phyloP scores from a whole-genome alignment of 2,797 vertebrate genomes.

The Urocyon cinereoargenteus region DNA sequence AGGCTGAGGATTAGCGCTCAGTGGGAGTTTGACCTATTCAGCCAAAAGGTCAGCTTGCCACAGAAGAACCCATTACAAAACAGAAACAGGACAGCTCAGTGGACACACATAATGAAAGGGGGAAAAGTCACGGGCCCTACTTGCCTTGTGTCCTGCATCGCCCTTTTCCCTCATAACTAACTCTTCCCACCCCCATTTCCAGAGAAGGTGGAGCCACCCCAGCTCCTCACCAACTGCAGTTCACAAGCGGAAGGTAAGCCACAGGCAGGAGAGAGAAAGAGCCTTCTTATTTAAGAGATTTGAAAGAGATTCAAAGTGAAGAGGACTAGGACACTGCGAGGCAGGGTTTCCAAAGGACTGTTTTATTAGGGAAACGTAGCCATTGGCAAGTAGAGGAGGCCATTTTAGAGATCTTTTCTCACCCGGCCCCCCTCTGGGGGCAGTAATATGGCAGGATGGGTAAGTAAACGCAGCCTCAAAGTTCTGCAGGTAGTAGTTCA shows the following conservation, averaged over 20 bases:
- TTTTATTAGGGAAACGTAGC: neutral
- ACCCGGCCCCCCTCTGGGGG: rapidly evolving
- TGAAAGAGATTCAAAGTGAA: neutral
- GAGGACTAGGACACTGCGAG: neutral
- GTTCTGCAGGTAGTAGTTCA: neutral
- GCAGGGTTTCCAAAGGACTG: neutral
- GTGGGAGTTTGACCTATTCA: slow-evolving; percentile 84
- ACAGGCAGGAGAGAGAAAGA: neutral
- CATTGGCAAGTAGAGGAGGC: neutral
- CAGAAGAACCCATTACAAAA: slow-evolving; percentile 78
- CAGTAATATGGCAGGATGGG: neutral
- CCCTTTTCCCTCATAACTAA: slow-evolving; percentile 53
- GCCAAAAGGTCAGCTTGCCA: slow-evolving; percentile 84
- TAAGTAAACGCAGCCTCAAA: neutral
- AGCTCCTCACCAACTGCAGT: neutral
- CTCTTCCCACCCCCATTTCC: slow-evolving; percentile 2
- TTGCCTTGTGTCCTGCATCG: slow-evolving; percentile 48
- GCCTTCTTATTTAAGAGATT: neutral
- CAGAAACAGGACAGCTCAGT: slow-evolving; percentile 80
- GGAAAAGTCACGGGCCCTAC: slow-evolving; percentile 49
- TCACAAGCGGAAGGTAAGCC: neutral
- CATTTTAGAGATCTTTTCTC: neutral
- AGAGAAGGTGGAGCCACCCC: neutral
- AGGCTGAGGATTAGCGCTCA: slow-evolving; percentile 70
- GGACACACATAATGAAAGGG: slow-evolving; percentile 76